Conservation (phyloP, 2,888 invertebrate species). For the Phania funesta region DNA sequence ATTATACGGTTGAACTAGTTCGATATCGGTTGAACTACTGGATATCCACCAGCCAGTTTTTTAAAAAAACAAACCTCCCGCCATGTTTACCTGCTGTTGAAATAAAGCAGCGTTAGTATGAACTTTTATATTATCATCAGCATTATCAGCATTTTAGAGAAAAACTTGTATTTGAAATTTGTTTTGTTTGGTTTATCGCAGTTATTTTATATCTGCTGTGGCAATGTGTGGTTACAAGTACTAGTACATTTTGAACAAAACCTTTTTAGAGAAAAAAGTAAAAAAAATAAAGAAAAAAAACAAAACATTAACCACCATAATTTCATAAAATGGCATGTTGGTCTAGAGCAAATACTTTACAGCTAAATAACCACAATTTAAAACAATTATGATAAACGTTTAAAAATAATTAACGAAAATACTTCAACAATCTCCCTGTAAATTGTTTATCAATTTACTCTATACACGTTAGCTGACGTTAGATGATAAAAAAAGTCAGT, state of each 20-base stretch:
- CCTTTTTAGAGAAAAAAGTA: neutral
- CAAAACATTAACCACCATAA: constrained; percentile 34
- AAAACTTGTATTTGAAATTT: neutral
- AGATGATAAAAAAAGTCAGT: no score
- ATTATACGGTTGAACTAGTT: no score
- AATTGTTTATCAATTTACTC: no score
- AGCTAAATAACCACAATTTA: constrained; percentile 43
- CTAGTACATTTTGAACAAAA: neutral
- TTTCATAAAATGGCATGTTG: constrained; percentile 41
- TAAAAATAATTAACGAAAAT: constrained; percentile 4
- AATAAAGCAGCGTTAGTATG: no score
- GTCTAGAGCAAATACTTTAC: neutral
- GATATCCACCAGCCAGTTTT: no score
- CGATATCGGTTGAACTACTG: no score
- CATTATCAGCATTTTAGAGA: neutral
- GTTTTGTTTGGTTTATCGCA: neutral
- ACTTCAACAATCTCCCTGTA: neutral
- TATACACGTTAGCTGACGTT: no score
- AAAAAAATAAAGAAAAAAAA: neutral
- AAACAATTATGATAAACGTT: constrained; percentile 39
- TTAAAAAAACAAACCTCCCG: no score
- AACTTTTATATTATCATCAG: neutral
- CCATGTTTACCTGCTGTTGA: no score
- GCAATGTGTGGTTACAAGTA: constrained; percentile 13
- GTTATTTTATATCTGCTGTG: neutral